Conservation (phyloP, 2,888 invertebrate genomes). For the Habrosyne pyritoides region DNA sequence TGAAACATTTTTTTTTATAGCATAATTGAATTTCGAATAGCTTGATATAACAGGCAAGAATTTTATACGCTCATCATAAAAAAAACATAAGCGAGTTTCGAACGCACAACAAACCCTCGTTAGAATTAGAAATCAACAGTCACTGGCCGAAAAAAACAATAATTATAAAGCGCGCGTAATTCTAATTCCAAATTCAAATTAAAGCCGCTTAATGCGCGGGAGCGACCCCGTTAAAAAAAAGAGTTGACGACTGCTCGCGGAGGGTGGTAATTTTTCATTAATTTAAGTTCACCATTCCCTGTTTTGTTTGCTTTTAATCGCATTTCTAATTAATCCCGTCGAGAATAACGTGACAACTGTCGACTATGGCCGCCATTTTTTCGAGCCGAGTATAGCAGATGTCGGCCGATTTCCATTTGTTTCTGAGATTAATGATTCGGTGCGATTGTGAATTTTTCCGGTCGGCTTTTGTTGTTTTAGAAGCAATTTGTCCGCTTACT, state of each 20-base stretch:
- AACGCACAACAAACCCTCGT: conserved; percentile 57
- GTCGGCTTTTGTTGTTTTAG: conserved; percentile 84
- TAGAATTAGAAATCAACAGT: conserved; percentile 77
- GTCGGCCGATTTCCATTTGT: conserved; percentile 84
- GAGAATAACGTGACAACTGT: conserved; percentile 84
- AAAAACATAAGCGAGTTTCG: conserved; percentile 46
- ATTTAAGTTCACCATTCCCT: conserved; percentile 84
- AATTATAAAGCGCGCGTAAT: conserved; percentile 84
- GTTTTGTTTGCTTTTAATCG: conserved; percentile 84
- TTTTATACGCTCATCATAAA: conserved; percentile 27
- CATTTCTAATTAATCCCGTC: conserved; percentile 84
- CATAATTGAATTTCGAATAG: too few relatives aligned
- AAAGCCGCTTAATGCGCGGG: conserved; percentile 84
- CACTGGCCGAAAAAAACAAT: conserved; percentile 77
- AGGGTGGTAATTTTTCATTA: conserved; percentile 85
- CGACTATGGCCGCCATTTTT: conserved; percentile 82
- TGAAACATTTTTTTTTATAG: too few relatives aligned
- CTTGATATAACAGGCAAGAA: conserved; percentile 22
- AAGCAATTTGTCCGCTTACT: conserved; percentile 83
- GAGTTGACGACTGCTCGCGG: conserved; percentile 82
- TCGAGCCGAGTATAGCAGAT: conserved; percentile 79
- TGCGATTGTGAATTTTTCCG: conserved; percentile 84
- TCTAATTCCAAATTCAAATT: conserved; percentile 84
- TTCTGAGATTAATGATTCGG: conserved; percentile 84
- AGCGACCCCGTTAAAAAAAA: conserved; percentile 82